A percentile compares a stretch with the other conserved stretches of the same genome.
Evolutionary conservation across 1,140 invertebrate species (phyloP).

Genomic region (Epicauta chinensis): DNA sequence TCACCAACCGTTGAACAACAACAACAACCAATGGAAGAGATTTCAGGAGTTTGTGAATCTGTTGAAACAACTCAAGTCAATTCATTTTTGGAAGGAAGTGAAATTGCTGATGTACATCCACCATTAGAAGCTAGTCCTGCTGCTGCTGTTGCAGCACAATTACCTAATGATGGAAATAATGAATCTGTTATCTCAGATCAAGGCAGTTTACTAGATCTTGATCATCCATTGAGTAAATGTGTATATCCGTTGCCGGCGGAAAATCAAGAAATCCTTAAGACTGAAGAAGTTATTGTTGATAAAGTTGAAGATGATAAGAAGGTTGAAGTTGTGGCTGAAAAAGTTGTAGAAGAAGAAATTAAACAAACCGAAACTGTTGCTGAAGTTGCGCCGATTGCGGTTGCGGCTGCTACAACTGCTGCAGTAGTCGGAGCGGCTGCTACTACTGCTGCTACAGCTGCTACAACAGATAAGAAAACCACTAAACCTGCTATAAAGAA

Average conservation of each 20-base stretch:
- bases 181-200: neutral
- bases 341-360: slow-evolving; percentile 11
- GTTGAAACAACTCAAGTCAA: slow-evolving; percentile 24
- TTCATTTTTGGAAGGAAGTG: slow-evolving; percentile 25
- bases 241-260: slow-evolving; percentile 6
- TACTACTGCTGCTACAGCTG: slow-evolving; percentile 23
- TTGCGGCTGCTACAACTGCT: slow-evolving; percentile 18
- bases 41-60: slow-evolving; percentile 16
- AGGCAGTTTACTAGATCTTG: neutral
- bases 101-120: slow-evolving; percentile 18
- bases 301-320: slow-evolving; percentile 5
- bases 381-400: slow-evolving; percentile 1
- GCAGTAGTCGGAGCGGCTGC: slow-evolving; percentile 32
- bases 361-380: slow-evolving; percentile 12
- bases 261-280: neutral
- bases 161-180: neutral
- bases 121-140: slow-evolving; percentile 17
- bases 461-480: slow-evolving; percentile 19
- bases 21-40: neutral
- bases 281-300: slow-evolving; percentile 2
- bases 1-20: neutral
- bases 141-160: neutral
- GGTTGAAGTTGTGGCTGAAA: slow-evolving; percentile 23
- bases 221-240: slow-evolving; percentile 7
- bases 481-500: too few species aligned